Base-by-base conservation (phyloP, 1,140 invertebrate genomes). In the Drosophila nebulosa region DNA sequence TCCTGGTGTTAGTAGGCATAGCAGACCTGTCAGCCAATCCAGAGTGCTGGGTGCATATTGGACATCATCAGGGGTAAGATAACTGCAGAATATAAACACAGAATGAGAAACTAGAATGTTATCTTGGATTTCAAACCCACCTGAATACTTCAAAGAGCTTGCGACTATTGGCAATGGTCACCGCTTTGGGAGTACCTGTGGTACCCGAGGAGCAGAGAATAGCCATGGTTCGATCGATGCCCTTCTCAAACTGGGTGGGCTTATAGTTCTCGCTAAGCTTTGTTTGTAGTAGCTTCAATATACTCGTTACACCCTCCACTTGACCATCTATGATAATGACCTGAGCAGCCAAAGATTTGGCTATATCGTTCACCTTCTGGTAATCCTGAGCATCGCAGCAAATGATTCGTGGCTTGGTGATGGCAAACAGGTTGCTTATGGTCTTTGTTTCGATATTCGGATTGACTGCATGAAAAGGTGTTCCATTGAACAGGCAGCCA, bases 161-260 rank as follows among this genome's bases (percentile, higher is more conserved):
- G 5, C 81, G 77, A 2, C 80, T 86, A 68, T 96, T 95, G 1
- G 95, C 95, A 7, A 96, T 90, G 81, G 94, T 93, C 0, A 96
- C 96, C 9, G 95, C 95, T 92, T 97, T 97, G 1, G 96, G 95
- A 12, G 94, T 91, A 35, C 96, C 95, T 21, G 96, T 97, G 4
- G 96, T 97, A n/a, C 96, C 96, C 63, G 95, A 96, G 0, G 95
- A 93, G 63, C 89, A 92, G 0, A 93, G 69, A 46, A 93, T 91
- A 3, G 90, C 76, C 36, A 89, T 79, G 6, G 76, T 89, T 39
- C 89, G 78, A 56, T 90, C 88, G 0, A 74, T 76, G 9, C 85
- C 89, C 0, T 69, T 27, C 6, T 78, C 42, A 1, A 90, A 80
- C 46, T 62, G 56, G 1, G 55, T 24, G 0, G 78, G 88, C 42